These are phyloP conservation scores for Siniperca scherzeri DNA, from an alignment of 2,797 vertebrate genomes.

Conservation along the genomic window DNA sequence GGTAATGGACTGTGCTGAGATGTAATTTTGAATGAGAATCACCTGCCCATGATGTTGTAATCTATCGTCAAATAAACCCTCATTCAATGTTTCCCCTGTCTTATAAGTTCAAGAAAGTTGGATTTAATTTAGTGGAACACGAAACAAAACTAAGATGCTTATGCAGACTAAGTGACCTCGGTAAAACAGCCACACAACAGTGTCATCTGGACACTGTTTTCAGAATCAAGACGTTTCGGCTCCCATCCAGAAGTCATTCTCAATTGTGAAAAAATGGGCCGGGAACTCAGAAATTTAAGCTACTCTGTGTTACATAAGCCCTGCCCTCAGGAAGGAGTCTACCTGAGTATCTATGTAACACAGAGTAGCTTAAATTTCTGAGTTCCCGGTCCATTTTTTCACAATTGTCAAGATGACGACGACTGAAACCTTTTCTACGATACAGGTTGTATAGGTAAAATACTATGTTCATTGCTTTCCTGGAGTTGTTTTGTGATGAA, in stretches of 20 bases:
- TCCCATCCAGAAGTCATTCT: too few species aligned
- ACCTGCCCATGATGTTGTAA: background rate
- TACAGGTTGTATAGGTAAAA: background rate
- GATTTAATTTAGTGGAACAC: background rate
- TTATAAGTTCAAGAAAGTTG: background rate
- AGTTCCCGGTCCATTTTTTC: too few species aligned
- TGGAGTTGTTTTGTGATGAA: background rate
- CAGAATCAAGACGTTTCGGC: too few species aligned
- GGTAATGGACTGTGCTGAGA: background rate
- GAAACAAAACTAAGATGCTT: background rate
- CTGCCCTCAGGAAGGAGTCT: too few species aligned
- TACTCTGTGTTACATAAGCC: too few species aligned
- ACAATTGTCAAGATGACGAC: too few species aligned
- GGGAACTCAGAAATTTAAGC: too few species aligned
- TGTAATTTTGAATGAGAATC: background rate
- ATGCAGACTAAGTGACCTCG: background rate
- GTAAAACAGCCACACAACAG: background rate
- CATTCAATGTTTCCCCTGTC: background rate
- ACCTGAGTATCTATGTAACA: too few species aligned
- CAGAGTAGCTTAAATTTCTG: too few species aligned
- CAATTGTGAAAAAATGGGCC: too few species aligned
- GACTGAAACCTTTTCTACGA: too few species aligned
- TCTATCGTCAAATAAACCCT: background rate
- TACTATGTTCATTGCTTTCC: background rate
- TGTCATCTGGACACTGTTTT: too few species aligned